Base-by-base conservation (phyloP, 2,113 vertebrate genomes). In the Tetrax tetrax region DNA sequence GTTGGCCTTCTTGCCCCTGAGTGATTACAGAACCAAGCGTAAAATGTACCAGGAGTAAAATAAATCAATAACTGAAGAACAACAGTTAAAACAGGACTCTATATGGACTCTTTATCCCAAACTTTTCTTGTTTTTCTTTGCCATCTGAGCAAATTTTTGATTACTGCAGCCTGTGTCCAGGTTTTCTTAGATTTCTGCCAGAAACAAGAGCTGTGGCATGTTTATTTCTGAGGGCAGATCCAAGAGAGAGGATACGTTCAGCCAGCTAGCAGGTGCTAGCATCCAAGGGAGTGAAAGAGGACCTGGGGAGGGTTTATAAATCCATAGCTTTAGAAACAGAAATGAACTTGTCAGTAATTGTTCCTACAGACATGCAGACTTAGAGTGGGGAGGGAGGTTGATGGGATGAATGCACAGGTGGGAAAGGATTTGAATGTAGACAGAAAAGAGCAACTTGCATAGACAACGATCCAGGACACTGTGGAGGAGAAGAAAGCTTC, bases 151-250 rank as follows among this genome's bases (percentile, higher is more conserved):
- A 93, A 41, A 91, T 84, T 95, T 95, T 79, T 89, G 60, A 94
- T 95, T 92, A 71, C 23, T 79, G 43, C 21, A 93, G 74, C 38
- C 45, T 56, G 14, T 28, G 51, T 94, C 83, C 81, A 91, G 65
- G 80, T 92, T 96, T 94, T 87, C 79, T 95, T 72, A 54, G 63
- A 90, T 68, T 71, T 84, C 83, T 94, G 80, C 87, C 89, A 95
- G 94, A 89, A 96, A 79, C 35, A 95, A 95, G 89, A 78, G 56
- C 86, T 56, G 48, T 93, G 91, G 89, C 61, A 93, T 95, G 74
- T 84, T 87, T 91, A 75, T 87, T 96, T 93, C 93, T 96, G 33
- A 94, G 81, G 91, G 72, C 7, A 96, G 87, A 87, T 91, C 91
- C 95, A 96, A 94, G 83, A 92, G 50, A 86, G 41, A 18, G 77